These are phyloP conservation scores for Stomatorhinus ivindoensis DNA, from an alignment of 2,113 vertebrate genomes.

Conservation along the genomic window DNA sequence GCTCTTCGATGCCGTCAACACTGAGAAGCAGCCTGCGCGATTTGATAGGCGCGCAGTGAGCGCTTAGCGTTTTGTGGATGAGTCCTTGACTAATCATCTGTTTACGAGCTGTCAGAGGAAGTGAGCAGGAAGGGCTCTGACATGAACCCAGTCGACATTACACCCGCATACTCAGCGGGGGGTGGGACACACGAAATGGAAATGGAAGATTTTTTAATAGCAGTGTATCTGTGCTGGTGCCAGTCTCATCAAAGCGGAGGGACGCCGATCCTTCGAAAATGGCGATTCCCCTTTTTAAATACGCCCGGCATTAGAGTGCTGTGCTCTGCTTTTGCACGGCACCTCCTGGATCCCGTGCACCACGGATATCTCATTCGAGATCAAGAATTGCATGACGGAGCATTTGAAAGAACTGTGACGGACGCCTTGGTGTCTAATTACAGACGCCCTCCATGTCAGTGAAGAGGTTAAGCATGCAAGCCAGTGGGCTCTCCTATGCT, in stretches of 20 bases:
- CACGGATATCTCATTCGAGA: conserved; percentile 8
- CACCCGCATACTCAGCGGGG: not conserved
- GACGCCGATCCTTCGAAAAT: not conserved
- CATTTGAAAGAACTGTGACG: conserved; percentile 3
- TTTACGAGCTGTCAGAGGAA: conserved; percentile 44
- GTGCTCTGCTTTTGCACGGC: not conserved
- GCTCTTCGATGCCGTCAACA: conserved; percentile 42
- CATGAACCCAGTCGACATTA: not conserved
- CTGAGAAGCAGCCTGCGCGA: conserved; percentile 23
- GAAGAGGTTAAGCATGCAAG: not conserved
- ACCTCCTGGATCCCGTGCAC: not conserved
- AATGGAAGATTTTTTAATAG: not conserved
- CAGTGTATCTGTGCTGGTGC: not conserved
- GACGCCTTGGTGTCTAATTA: conserved; percentile 19
- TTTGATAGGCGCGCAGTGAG: conserved; percentile 39
- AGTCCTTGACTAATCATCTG: conserved; percentile 52
- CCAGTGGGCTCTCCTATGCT: not conserved
- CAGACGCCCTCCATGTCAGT: not conserved
- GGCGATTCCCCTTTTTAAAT: not conserved
- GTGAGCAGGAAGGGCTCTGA: conserved; percentile 20
- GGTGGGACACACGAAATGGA: not conserved
- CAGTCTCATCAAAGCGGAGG: not conserved
- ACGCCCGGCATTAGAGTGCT: not conserved
- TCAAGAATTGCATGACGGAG: not conserved
- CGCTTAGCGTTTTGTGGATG: conserved; percentile 31